Evolutionary conservation across 2,797 vertebrate species (phyloP), one percentile per base, ranked within the genome.

Genomic region (Hapalemur alaotrensis): DNA sequence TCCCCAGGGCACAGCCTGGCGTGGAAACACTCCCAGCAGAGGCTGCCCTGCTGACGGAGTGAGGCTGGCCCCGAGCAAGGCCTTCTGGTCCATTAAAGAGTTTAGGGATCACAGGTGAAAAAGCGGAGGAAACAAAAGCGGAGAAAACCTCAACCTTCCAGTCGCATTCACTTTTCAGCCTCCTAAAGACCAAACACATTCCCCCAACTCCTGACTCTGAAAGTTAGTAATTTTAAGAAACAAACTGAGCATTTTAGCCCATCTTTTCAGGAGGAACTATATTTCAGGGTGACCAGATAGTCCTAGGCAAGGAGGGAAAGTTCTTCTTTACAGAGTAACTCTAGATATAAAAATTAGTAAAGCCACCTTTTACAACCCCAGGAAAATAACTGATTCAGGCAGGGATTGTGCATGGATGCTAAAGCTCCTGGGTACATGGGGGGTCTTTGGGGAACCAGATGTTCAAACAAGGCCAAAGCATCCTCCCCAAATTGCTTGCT

Each of bases 171-270:
- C 18, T 67, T 70, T 67, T 75, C 17, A n/a, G 61, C 9, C n/a
- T 87, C 23, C 43, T 48, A 32, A 73, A 92, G 81, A 41, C 25
- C 8, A 38, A 50, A 75, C 67, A 67, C 43, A 59, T 22, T 83
- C 69, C 54, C 67, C 61, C 43, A 46, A 28, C 14, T n/a, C n/a
- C 46, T 91, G 50, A 69, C 76, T 69, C 72, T 69, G 61, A 89
- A 88, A 83, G 83, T 75, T 23, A 43, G 32, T 67, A 35, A 38
- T 48, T 32, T 70, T 32, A 61, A 88, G 22, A 28, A 80, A 48
- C 35, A 22, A 43, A 72, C 5, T 23, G 14, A 65, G 59, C 25
- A 57, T 91, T 76, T 79, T 43, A 93, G 52, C 30, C 52, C 57
- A 67, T 20, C 69, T 91, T 89, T 82, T 32, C 32, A 54, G 59